Evolutionary conservation across 1,140 invertebrate species (phyloP), one percentile per base, ranked within the genome.

Genomic region (Gryllus bimaculatus): DNA sequence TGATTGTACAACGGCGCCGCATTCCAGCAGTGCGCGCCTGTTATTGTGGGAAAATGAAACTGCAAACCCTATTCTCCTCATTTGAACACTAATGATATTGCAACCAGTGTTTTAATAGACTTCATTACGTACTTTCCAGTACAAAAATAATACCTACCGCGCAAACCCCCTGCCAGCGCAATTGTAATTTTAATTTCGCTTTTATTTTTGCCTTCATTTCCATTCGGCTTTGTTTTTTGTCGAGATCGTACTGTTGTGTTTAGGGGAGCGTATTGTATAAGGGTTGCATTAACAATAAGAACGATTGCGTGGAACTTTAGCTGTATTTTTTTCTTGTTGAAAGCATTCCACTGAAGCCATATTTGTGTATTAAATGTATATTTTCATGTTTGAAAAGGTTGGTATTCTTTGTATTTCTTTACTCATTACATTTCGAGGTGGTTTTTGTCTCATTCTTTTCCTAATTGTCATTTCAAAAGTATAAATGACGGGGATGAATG

Each of bases 141-240:
- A 66, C 54, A 66, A 66, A 66, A 66, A 66, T 66, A 66, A 66
- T 66, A 66, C 54, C 54, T 66, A 66, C 54, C 10, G 18, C 54
- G 54, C 54, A 10, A 10, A 66, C 54, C 54, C 54, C 18, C 54
- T 66, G 10, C 54, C 54, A 18, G 10, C 10, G 54, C 54, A 18
- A 66, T 66, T 66, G 54, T 66, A 66, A 66, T 66, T 66, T 66
- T 66, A 66, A 66, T 66, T 66, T 66, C 54, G 54, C 54, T 66
- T 66, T 66, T 66, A 66, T 66, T 66, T 66, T 18, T 13, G 54
- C 54, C 10, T 66, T 66, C 54, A 66, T 66, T 66, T 66, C 54
- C 54, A 66, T 66, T 66, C 54, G 10, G 54, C 18, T 13, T 66
- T 66, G 54, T 66, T 66, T 10, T 66, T 66, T 66, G 10, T 18